Evolutionary conservation across 2,888 invertebrate species (phyloP).

Genomic region (Lasioglossum villosulum): DNA sequence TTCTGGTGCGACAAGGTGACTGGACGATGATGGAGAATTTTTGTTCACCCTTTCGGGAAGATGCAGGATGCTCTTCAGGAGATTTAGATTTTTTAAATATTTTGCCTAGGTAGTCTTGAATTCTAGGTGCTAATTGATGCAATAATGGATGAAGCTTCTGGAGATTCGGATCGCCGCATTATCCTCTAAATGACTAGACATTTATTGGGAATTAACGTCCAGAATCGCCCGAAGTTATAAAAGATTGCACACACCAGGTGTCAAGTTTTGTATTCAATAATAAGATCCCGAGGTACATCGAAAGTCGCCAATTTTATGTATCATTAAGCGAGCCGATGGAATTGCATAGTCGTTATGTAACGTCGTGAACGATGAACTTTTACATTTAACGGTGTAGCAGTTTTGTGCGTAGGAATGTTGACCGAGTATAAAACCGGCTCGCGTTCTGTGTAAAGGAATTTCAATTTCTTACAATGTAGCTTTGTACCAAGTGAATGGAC

Average conservation of each 20-base stretch:
- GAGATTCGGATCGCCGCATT: not conserved
- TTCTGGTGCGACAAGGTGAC: no score
- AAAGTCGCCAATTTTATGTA: not conserved
- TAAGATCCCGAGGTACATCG: not conserved
- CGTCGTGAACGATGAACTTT: slow-evolving; percentile 49
- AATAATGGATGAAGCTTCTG: not conserved
- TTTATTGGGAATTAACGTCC: not conserved
- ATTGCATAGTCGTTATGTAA: slow-evolving; percentile 29
- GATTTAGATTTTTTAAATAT: no score
- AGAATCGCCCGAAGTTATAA: not conserved
- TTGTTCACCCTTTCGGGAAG: not conserved
- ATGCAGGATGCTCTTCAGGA: not conserved
- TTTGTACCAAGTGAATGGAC: slow-evolving; percentile 41
- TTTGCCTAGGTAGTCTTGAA: not conserved
- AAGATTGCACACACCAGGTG: not conserved
- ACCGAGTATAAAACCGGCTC: slow-evolving; percentile 50
- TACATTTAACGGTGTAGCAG: slow-evolving; percentile 49
- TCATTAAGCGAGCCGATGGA: not conserved
- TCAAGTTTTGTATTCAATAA: not conserved
- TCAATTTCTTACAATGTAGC: slow-evolving; percentile 40
- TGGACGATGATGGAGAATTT: not conserved
- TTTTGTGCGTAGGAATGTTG: slow-evolving; percentile 38
- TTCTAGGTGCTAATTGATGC: not conserved
- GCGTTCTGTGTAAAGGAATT: slow-evolving; percentile 41
- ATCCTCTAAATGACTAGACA: not conserved